Conservation (phyloP, 2,113 vertebrate species). For the Ammodytes marinus region DNA sequence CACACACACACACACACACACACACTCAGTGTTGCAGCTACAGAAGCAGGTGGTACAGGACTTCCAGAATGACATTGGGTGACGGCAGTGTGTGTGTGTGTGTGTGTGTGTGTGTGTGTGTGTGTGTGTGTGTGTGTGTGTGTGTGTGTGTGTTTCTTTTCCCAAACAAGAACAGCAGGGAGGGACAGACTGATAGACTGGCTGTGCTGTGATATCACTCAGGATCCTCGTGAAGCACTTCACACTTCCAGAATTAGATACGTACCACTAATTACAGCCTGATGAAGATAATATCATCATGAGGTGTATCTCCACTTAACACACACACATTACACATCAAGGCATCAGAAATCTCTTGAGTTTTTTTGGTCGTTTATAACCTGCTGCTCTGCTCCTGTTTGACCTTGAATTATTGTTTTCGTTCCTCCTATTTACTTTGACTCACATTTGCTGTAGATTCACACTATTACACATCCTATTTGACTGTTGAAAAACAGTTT, state of each 20-base stretch:
- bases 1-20: slow-evolving; percentile 1
- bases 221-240: neutral
- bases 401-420: neutral
- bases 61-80: slow-evolving; percentile 37
- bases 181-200: neutral
- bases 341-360: neutral
- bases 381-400: neutral
- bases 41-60: slow-evolving; percentile 54
- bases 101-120: neutral
- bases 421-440: neutral
- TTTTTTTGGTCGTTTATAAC: neutral
- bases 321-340: neutral
- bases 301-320: neutral
- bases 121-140: neutral
- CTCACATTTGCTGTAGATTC: neutral
- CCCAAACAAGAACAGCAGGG: slow-evolving; percentile 30
- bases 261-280: neutral
- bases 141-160: neutral
- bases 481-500: neutral
- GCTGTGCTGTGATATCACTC: slow-evolving; percentile 8
- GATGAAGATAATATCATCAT: slow-evolving; percentile 3
- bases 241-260: slow-evolving; percentile 17
- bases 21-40: slow-evolving; percentile 11
- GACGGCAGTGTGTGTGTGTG: slow-evolving; percentile 2
- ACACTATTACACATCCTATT: neutral